Evolutionary conservation across 1,140 invertebrate species (phyloP).

Genomic region (Tetragonula clypearis): DNA sequence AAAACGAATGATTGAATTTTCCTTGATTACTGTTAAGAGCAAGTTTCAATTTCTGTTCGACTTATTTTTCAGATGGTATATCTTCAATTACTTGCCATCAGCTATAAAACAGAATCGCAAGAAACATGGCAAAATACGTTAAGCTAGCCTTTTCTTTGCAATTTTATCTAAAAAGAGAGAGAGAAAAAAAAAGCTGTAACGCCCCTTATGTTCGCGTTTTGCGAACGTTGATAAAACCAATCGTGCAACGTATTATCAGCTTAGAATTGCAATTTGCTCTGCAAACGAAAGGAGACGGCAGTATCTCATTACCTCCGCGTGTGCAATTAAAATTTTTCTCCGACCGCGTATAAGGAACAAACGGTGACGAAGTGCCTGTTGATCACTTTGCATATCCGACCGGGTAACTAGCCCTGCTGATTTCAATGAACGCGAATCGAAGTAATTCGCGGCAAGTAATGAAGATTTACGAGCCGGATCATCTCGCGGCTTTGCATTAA

Average conservation of each 20-base stretch:
- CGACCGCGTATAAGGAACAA: background rate
- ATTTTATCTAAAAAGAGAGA: background rate
- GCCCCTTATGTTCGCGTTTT: background rate
- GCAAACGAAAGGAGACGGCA: background rate
- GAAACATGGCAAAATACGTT: background rate
- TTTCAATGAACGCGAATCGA: constrained; percentile 23
- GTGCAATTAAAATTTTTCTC: constrained; percentile 39
- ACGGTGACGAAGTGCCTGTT: background rate
- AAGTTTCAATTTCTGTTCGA: background rate
- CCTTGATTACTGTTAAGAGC: background rate
- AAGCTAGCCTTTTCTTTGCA: background rate
- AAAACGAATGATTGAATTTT: background rate
- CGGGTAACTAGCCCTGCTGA: constrained; percentile 3
- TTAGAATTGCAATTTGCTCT: background rate
- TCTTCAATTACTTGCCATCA: background rate
- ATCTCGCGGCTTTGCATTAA: constrained; percentile 7
- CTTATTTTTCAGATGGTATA: background rate
- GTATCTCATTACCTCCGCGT: background rate
- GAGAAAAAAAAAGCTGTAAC: too few relatives aligned
- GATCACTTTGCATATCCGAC: constrained; percentile 30
- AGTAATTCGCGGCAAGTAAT: constrained; percentile 38
- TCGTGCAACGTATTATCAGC: background rate
- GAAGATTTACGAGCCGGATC: constrained; percentile 37
- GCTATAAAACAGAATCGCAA: background rate
- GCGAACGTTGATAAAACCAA: background rate